phyloP scores from a whole-genome alignment of 1,140 invertebrate genomes.

The Caenorhabditis brenneri region DNA sequence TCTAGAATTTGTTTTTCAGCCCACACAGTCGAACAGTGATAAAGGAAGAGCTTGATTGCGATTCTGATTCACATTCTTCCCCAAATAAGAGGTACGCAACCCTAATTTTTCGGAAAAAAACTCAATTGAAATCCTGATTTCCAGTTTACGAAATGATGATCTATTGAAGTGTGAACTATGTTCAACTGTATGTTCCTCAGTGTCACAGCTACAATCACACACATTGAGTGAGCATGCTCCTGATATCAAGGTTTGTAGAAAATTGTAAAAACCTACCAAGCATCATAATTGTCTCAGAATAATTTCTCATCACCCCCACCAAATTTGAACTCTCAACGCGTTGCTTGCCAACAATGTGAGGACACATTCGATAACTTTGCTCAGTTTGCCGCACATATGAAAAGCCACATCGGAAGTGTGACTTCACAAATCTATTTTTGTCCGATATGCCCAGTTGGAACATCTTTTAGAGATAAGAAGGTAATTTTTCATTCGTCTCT shows the following conservation, averaged over 20 bases:
- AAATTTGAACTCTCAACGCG: background rate
- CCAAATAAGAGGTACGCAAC: background rate
- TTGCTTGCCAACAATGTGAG: slow-evolving; percentile 56
- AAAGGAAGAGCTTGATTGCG: background rate
- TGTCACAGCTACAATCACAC: slow-evolving; percentile 24
- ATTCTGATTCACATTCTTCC: background rate
- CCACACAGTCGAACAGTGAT: background rate
- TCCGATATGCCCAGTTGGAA: background rate
- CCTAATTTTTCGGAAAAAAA: too few relatives aligned
- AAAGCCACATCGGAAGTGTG: slow-evolving; percentile 32
- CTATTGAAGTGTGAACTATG: slow-evolving; percentile 39
- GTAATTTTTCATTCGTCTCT: background rate
- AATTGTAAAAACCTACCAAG: too few relatives aligned
- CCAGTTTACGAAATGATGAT: background rate
- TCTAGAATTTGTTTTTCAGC: background rate
- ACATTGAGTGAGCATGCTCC: slow-evolving; percentile 29
- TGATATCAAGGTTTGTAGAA: background rate
- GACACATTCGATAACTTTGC: slow-evolving; percentile 48
- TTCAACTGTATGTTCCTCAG: background rate
- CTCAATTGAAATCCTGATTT: background rate
- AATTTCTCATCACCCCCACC: background rate
- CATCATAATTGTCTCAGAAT: background rate
- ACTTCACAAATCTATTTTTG: slow-evolving; percentile 11
- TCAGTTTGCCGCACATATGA: slow-evolving; percentile 55
- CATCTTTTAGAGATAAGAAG: slow-evolving; percentile 14